Evolutionary conservation across 2,888 invertebrate species (phyloP), one percentile per base, ranked within the genome.

Genomic region (Carterocephalus palaemon): DNA sequence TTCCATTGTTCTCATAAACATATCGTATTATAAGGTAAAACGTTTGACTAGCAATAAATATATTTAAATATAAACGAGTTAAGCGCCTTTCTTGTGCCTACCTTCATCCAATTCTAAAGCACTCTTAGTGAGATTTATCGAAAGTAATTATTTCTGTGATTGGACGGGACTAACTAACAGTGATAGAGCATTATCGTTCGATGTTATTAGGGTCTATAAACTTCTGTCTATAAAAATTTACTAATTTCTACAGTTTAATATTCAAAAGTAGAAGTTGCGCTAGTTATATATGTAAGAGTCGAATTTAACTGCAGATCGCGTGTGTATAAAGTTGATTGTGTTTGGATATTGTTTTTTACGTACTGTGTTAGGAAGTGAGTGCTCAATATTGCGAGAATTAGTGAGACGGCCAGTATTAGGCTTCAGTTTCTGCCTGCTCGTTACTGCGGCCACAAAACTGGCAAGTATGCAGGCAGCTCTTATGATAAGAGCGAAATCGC

Each of bases 401-500:
- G 34, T 42, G 42, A 42, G 10, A 10, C 19, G 36, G 42, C 42
- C 42, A 47, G 53, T 61, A 64, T 67, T 71, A 59, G 70, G 61
- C 49, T 47, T 47, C 48, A 33, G 68, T 69, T 67, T 64, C 55
- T 60, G 59, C 62, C 62, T 62, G 61, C 50, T 71, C 62, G 70
- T 53, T 58, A 56, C 51, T 34, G 70, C 67, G 71, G 80, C 78
- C 72, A 73, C 78, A 83, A 86, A 81, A 75, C 86, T 86, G 87
- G 91, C 91, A 89, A 91, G 92, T 78, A 95, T 95, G 95, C 95
- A 95, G 92, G 95, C 95, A 90, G 95, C 95, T 89, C 92, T 95
- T 89, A 93, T 95, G 90, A 92, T 95, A 89, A 92, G 95, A 90
- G 91, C 93, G 88, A 94, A 95, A 90, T 94, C 94, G 90, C 92